Conservation (phyloP, 2,113 vertebrate species). For the Aegotheles bennettii region DNA sequence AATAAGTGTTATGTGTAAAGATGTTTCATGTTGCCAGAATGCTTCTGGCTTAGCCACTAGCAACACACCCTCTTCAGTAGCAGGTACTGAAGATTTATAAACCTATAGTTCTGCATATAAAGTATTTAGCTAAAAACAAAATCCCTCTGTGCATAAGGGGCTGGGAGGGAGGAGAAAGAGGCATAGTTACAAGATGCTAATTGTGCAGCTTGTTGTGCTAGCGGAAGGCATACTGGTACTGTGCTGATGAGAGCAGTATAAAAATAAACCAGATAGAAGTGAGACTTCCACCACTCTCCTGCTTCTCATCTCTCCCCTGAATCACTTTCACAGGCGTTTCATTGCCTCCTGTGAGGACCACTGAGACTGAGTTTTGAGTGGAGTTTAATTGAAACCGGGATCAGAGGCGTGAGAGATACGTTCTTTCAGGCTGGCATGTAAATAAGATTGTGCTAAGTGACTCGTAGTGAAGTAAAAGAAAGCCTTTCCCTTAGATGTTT, state of each 20-base stretch:
- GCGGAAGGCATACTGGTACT: not conserved
- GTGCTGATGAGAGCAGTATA: conserved; percentile 16
- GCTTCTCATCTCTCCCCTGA: not conserved
- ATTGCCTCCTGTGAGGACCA: not conserved
- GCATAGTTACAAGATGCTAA: not conserved
- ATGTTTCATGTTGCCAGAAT: not conserved
- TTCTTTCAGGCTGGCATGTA: not conserved
- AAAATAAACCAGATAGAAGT: conserved; percentile 6
- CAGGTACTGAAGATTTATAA: not conserved
- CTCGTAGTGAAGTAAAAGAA: not conserved
- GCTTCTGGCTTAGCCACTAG: not conserved
- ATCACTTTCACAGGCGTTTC: not conserved
- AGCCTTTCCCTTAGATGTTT: not conserved
- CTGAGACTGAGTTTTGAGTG: not conserved
- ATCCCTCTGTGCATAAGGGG: not conserved
- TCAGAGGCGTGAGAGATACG: not conserved
- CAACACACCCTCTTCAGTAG: not conserved
- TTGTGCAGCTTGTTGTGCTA: conserved; percentile 1
- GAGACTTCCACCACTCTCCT: not conserved
- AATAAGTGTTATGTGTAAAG: not conserved
- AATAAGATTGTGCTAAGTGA: not conserved
- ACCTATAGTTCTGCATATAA: not conserved
- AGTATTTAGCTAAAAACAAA: not conserved
- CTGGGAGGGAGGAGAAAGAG: not conserved
- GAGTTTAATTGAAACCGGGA: conserved; percentile 24